Evolutionary conservation across 2,797 vertebrate species (phyloP), one percentile per base, ranked within the genome.

Genomic region (Benthosema pterotum): DNA sequence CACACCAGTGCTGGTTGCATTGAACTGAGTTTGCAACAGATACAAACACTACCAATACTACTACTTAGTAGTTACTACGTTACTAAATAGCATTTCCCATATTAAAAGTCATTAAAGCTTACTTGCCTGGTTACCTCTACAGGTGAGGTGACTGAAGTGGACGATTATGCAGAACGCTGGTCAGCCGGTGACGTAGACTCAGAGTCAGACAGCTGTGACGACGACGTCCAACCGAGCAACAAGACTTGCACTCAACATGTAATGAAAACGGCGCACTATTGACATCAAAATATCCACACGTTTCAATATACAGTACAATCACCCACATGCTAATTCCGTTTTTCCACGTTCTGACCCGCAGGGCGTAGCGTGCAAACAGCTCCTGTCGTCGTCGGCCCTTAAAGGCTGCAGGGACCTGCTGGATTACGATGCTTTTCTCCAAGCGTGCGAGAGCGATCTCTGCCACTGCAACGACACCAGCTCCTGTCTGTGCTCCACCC

Each of bases 401-500:
- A 0, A 4, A 0, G 78, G 66, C 67, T 95, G 94, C 74, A 47
- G 64, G 11, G 11, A 58, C 13, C 69, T 90, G 57, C 49, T 93
- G 8, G 71, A 84, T 28, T 72, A 65, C 0, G 8, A 74, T 0
- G 54, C 69, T 11, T 93, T 93, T 57, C 67, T 91, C 28, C 1
- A 82, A 14, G 84, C 87, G 15, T 95, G 94, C 54, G 3, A 19
- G 19, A 48, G 63, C 13, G 93, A 94, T 67, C 3, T 87, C 58
- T 93, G 92, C 57, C 25, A 63, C 43, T 89, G 88, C 53, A 63
- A 79, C 45, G 69, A 42, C 52, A 79, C 13, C 55, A 61, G 43
- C 7, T 38, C 32, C 19, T 93, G 90, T 53, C 25, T 91, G 70
- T 94, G 93, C 58, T 73, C 83, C 3, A 93, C 91, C 64, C 43